phyloP scores from a whole-genome alignment of 2,888 invertebrate genomes.

The Pristionchus fissidentatus region DNA sequence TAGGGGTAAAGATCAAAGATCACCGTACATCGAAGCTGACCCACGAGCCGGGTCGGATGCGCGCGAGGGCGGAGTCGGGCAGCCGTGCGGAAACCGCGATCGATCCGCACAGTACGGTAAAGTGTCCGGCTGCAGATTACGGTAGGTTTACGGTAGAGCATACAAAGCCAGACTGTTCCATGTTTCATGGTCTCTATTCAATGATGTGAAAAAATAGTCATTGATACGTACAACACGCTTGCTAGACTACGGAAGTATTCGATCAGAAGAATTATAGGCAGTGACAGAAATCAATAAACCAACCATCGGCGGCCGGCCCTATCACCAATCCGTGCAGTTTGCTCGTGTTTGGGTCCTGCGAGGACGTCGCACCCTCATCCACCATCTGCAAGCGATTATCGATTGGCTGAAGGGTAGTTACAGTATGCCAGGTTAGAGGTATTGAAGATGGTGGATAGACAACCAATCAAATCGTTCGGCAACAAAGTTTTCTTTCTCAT shows the following conservation, averaged over 20 bases:
- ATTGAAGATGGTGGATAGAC: background rate
- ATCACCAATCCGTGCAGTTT: background rate
- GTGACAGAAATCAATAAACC: too few species aligned
- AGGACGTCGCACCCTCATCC: background rate
- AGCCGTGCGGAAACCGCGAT: background rate
- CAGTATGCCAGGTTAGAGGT: background rate
- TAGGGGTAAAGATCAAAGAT: too few species aligned
- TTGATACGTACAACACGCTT: too few species aligned
- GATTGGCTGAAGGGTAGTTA: background rate
- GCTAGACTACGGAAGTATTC: too few species aligned
- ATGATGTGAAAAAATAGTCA: too few species aligned
- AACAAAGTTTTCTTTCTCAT: too few species aligned
- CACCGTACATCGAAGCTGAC: slow-evolving; percentile 38
- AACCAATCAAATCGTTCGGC: too few species aligned
- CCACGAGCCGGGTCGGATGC: background rate
- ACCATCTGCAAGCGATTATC: background rate
- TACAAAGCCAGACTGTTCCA: too few species aligned
- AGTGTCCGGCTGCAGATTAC: background rate
- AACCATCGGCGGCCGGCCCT: background rate
- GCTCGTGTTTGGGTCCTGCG: background rate
- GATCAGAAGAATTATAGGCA: too few species aligned
- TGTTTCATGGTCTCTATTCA: too few species aligned
- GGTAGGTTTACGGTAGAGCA: slow-evolving; percentile 21
- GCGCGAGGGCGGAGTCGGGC: background rate
- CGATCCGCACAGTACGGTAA: slow-evolving; percentile 24